Evolutionary conservation across 2,888 invertebrate species (phyloP).

Genomic region (Nomada fucata): DNA sequence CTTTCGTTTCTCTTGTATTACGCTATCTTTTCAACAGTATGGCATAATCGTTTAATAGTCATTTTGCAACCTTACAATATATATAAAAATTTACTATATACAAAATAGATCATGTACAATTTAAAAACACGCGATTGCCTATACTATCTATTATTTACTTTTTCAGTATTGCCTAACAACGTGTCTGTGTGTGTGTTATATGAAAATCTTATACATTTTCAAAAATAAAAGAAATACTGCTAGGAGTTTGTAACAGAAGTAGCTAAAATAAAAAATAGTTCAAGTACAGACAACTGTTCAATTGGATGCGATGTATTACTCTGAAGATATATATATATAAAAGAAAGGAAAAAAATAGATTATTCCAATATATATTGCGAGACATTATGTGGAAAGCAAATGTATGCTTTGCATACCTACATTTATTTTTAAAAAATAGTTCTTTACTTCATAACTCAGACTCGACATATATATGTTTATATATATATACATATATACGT

Average conservation of each 20-base stretch:
- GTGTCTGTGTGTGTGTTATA: not conserved
- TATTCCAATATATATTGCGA: conserved; percentile 8
- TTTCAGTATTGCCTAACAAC: conserved; percentile 29
- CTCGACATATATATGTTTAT: conserved; percentile 29
- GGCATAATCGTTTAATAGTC: conserved; percentile 29
- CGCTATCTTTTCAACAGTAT: conserved; percentile 29
- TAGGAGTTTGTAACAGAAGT: conserved; percentile 20
- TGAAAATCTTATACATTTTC: conserved; percentile 21
- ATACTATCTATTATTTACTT: conserved; percentile 18
- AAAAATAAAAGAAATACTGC: conserved; percentile 24
- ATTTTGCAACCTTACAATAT: conserved; percentile 41
- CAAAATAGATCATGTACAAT: conserved; percentile 62
- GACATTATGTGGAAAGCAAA: conserved; percentile 67
- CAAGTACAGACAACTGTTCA: conserved; percentile 7
- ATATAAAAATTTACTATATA: conserved; percentile 68
- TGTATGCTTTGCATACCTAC: conserved; percentile 33
- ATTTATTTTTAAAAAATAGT: conserved; percentile 33
- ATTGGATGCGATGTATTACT: not conserved
- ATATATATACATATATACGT: conserved; percentile 3
- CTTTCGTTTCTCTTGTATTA: conserved; percentile 17
- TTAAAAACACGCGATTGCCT: conserved; percentile 48
- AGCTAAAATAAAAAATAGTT: conserved; percentile 18
- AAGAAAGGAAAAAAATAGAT: not conserved
- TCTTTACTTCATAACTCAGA: conserved; percentile 33
- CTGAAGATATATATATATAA: not conserved